phyloP scores from a whole-genome alignment of 2,113 vertebrate genomes.

The Sphyrna mokarran region DNA sequence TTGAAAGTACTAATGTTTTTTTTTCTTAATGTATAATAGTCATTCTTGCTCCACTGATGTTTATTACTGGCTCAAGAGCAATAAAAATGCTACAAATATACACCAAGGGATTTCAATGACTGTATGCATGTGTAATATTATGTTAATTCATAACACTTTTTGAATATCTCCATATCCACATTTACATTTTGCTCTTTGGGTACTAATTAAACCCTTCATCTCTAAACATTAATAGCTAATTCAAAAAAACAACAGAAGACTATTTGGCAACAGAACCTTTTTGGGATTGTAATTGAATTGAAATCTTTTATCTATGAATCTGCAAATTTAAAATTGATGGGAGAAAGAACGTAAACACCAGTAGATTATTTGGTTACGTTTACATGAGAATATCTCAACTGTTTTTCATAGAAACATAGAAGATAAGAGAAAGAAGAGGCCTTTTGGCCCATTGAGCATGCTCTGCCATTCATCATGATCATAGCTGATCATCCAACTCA shows the following conservation, averaged over 20 bases:
- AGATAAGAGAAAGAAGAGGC: too few relatives aligned
- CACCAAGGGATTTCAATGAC: not conserved
- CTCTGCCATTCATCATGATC: too few relatives aligned
- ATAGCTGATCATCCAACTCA: too few relatives aligned
- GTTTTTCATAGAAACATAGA: not conserved
- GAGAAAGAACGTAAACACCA: not conserved
- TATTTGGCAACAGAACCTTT: not conserved
- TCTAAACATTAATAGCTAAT: constrained; percentile 26
- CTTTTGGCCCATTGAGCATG: too few relatives aligned
- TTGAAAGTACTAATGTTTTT: not conserved
- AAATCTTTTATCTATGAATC: not conserved
- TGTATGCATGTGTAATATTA: not conserved
- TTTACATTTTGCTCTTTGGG: constrained; percentile 15
- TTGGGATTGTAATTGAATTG: constrained; percentile 3
- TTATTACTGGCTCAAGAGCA: constrained; percentile 34
- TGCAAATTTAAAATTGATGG: not conserved
- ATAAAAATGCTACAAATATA: not conserved
- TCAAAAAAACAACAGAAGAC: constrained; percentile 16
- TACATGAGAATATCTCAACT: not conserved
- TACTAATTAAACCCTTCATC: constrained; percentile 20
- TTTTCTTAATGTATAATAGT: constrained; percentile 1
- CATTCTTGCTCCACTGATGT: constrained; percentile 22
- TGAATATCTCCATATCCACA: constrained; percentile 21
- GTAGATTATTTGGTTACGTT: not conserved
- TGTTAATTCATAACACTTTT: constrained; percentile 25